phyloP scores from a whole-genome alignment of 2,797 vertebrate species.

The Heliangelus exortis region DNA sequence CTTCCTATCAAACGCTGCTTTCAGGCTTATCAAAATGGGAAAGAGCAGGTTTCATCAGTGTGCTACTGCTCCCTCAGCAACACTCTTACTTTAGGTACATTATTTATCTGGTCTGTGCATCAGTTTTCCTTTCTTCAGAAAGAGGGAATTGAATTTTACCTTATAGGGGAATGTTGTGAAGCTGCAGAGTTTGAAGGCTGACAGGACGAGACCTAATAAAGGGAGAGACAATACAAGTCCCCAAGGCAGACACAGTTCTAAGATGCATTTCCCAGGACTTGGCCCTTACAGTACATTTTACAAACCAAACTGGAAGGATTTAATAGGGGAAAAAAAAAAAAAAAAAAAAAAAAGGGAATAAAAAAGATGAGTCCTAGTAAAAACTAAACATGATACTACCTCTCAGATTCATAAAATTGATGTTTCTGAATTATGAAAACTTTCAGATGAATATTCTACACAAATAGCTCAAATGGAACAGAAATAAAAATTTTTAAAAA shows the following conservation, averaged over 20 bases:
- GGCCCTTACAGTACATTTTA: background rate
- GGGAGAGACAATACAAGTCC: background rate
- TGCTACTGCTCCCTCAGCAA: background rate
- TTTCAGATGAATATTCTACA: background rate
- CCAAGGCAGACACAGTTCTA: background rate
- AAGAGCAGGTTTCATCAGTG: background rate
- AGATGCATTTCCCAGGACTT: background rate
- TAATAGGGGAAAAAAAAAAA: no score
- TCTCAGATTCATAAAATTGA: background rate
- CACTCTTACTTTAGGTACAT: slow-evolving; percentile 23
- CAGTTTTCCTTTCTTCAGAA: slow-evolving; percentile 21
- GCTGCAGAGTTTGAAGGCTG: background rate
- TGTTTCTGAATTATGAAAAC: background rate
- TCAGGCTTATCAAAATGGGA: slow-evolving; percentile 6
- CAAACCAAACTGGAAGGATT: background rate
- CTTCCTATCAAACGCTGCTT: background rate
- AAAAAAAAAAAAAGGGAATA: no score
- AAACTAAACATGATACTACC: background rate
- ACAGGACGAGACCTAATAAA: slow-evolving; percentile 30
- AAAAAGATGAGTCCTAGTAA: background rate
- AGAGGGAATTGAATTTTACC: slow-evolving; percentile 43
- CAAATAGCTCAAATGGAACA: background rate
- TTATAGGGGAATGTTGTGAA: slow-evolving; percentile 24
- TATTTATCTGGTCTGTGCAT: slow-evolving; percentile 29
- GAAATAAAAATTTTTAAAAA: background rate